Evolutionary conservation across 35 echinoderm and acorn worm species (phyloP), one percentile per base, ranked within the genome.

Genomic region (Amphiura filiformis): DNA sequence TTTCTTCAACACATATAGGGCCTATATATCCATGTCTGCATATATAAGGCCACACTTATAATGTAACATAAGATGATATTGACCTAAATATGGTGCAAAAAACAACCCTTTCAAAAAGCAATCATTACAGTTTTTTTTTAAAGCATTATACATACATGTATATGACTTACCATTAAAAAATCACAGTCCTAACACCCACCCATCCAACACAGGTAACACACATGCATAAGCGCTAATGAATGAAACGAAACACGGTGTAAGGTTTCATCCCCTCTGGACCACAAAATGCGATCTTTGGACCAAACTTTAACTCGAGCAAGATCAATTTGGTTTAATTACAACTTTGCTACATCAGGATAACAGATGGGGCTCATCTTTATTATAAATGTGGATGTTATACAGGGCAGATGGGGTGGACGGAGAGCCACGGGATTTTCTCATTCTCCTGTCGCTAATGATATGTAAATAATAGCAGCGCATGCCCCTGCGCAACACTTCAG

Each of bases 301-400:
- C 61, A 18, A 23, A 70, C 20, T 70, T 70, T 26, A 70, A 70
- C 15, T 70, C 15, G 61, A 11, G 61, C 61, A 70, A n/a, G 61
- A 70, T 30, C 61, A 18, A 70, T 70, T 70, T 70, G 9, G 61
- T 70, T 70, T 70, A 70, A 70, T 70, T 70, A 70, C 61, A 70
- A 70, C 9, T 52, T 70, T 26, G 61, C 61, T 70, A 70, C 61
- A 70, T 70, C n/a, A n/a, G 28, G 9, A 70, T 70, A 70, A 70
- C 61, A 70, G 61, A 70, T 70, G 61, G 61, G n/a, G 61, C 26
- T 30, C 61, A 70, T 30, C 28, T n/a, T n/a, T n/a, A n/a, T n/a
- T n/a, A n/a, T n/a, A n/a, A n/a, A n/a, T n/a, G n/a, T n/a, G n/a
- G n/a, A n/a, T n/a, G n/a, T n/a, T n/a, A n/a, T 23, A 70, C 61